Conservation (phyloP, 2,888 invertebrate species). For the Pyrocoelia pectoralis region DNA sequence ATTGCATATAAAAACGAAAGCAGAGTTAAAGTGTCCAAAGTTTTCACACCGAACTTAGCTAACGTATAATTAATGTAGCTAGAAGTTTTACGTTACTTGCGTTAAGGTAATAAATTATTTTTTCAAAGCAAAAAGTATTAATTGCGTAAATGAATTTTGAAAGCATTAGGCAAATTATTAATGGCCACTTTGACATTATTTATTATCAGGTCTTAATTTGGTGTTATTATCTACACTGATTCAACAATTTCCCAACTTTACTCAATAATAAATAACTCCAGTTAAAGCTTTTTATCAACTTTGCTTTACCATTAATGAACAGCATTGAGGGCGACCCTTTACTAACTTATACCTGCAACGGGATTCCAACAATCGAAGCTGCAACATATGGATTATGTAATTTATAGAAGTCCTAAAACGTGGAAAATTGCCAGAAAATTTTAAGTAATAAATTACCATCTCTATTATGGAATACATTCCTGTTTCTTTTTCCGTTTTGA, state of each 20-base stretch:
- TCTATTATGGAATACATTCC: neutral
- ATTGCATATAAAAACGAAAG: conserved; percentile 1
- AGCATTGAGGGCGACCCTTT: too few relatives aligned
- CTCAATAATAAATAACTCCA: too few relatives aligned
- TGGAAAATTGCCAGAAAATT: neutral
- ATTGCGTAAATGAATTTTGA: neutral
- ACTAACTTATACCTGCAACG: too few relatives aligned
- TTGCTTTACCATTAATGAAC: too few relatives aligned
- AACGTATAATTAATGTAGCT: neutral
- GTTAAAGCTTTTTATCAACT: too few relatives aligned
- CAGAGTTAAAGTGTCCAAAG: neutral
- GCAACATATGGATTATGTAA: too few relatives aligned
- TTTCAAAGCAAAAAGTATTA: neutral
- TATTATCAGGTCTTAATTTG: too few relatives aligned
- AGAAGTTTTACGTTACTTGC: neutral
- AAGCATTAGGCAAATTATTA: too few relatives aligned
- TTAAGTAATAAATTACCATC: neutral
- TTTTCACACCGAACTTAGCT: neutral
- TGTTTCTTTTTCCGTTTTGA: neutral
- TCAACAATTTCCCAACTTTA: too few relatives aligned
- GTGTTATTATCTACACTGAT: too few relatives aligned
- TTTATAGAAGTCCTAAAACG: neutral
- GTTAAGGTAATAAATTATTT: neutral
- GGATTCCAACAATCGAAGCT: too few relatives aligned
- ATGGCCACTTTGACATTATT: too few relatives aligned